phyloP scores from a whole-genome alignment of 2,888 invertebrate genomes.

The Steinernema hermaphroditum region DNA sequence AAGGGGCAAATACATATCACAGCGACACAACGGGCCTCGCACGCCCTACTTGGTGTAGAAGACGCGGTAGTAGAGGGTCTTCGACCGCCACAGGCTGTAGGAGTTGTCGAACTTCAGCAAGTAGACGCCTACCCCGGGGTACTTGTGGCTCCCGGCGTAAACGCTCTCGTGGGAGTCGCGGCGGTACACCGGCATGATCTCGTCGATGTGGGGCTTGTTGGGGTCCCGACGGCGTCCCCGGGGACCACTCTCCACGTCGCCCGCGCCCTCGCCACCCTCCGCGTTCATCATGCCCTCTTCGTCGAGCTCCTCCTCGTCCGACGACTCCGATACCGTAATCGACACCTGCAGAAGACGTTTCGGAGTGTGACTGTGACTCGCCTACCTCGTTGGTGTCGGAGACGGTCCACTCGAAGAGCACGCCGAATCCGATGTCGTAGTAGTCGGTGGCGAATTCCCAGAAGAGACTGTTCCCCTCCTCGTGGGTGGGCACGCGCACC shows the following conservation, averaged over 20 bases:
- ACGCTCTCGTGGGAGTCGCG: conserved; percentile 87
- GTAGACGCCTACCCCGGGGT: conserved; percentile 96
- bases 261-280: conserved; percentile 48
- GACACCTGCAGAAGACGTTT: conserved; percentile 71
- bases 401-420: conserved; percentile 93
- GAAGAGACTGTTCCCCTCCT: conserved; percentile 86
- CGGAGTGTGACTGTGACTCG: not conserved
- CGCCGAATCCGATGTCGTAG: conserved; percentile 91
- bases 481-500: conserved; percentile 91
- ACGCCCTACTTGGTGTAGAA: conserved; percentile 76
- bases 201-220: conserved; percentile 75
- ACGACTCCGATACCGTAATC: conserved; percentile 92
- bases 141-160: conserved; percentile 93
- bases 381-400: conserved; percentile 74
- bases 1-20: conserved; percentile 4
- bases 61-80: conserved; percentile 96
- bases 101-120: conserved; percentile 98
- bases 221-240: conserved; percentile 43
- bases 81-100: conserved; percentile 96
- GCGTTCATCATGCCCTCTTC: conserved; percentile 43
- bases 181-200: conserved; percentile 90
- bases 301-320: conserved; percentile 76
- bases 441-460: conserved; percentile 99
- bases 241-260: conserved; percentile 74
- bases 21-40: not conserved